Evolutionary conservation across 2,888 invertebrate genomes (phyloP).

Genomic region (Nephrotoma appendiculata): DNA sequence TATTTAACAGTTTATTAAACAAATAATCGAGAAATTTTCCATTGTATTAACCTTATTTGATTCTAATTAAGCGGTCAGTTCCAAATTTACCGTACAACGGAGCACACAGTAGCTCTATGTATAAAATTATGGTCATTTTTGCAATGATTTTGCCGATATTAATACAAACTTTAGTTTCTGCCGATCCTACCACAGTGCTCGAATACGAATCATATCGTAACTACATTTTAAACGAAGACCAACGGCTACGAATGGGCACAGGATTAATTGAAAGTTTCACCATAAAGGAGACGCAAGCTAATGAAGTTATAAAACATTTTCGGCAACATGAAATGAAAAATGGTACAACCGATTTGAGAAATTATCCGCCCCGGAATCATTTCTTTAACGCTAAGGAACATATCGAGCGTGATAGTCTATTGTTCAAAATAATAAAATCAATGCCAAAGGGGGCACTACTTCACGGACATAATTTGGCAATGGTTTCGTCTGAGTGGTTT

Average conservation of each 20-base stretch:
- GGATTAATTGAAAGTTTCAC: background rate
- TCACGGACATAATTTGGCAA: constrained; percentile 38
- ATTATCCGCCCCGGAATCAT: constrained; percentile 38
- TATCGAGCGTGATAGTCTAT: constrained; percentile 36
- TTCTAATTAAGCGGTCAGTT: background rate
- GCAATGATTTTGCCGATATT: background rate
- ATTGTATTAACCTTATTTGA: background rate
- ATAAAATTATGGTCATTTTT: background rate
- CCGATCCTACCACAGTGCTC: background rate
- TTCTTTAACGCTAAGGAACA: constrained; percentile 37
- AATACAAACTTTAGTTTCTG: background rate
- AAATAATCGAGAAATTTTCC: background rate
- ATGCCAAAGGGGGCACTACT: constrained; percentile 43
- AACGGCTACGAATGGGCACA: background rate
- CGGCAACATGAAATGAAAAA: background rate
- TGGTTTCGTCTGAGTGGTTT: constrained; percentile 36
- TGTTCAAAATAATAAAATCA: constrained; percentile 38
- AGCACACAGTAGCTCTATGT: background rate
- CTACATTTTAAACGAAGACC: background rate
- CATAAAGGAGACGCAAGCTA: background rate
- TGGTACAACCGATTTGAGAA: background rate
- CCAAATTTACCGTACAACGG: background rate
- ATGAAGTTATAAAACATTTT: background rate
- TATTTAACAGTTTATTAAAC: background rate
- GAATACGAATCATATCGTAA: background rate